These are phyloP conservation scores for Mesembrinibis cayennensis DNA, from an alignment of 2,113 vertebrate genomes.

Conservation along the genomic window DNA sequence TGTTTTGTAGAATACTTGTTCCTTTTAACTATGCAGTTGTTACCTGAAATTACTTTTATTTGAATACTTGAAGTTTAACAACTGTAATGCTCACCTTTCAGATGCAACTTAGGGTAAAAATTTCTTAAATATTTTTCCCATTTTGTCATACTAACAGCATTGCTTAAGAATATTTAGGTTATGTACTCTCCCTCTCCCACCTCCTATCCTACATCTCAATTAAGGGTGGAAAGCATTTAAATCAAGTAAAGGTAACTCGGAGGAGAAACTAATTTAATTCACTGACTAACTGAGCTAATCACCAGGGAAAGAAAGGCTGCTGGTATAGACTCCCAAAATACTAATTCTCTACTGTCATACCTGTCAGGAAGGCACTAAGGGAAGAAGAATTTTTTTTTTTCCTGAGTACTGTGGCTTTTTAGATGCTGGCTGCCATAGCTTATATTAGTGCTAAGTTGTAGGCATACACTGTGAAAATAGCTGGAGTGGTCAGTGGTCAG, in stretches of 20 bases:
- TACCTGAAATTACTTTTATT: not conserved
- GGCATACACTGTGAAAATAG: not conserved
- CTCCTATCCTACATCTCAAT: not conserved
- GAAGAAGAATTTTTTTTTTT: not conserved
- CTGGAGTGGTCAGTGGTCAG: not conserved
- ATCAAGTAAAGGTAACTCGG: conserved; percentile 16
- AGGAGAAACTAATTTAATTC: conserved; percentile 20
- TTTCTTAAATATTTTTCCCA: not conserved
- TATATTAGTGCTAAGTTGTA: not conserved
- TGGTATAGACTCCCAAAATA: not conserved
- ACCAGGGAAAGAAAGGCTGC: not conserved
- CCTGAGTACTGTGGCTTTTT: not conserved
- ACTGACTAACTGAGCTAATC: not conserved
- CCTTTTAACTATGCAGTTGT: not conserved
- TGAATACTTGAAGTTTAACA: not conserved
- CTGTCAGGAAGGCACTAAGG: not conserved
- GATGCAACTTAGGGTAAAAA: not conserved
- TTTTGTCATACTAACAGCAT: not conserved
- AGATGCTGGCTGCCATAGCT: not conserved
- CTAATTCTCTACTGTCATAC: not conserved
- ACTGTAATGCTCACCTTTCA: not conserved
- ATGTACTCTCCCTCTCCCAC: not conserved
- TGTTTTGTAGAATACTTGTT: not conserved
- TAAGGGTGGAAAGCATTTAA: not conserved
- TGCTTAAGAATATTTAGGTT: not conserved